These are phyloP conservation scores for Andrena bicolor DNA, from an alignment of 2,888 invertebrate genomes.

Conservation along the genomic window DNA sequence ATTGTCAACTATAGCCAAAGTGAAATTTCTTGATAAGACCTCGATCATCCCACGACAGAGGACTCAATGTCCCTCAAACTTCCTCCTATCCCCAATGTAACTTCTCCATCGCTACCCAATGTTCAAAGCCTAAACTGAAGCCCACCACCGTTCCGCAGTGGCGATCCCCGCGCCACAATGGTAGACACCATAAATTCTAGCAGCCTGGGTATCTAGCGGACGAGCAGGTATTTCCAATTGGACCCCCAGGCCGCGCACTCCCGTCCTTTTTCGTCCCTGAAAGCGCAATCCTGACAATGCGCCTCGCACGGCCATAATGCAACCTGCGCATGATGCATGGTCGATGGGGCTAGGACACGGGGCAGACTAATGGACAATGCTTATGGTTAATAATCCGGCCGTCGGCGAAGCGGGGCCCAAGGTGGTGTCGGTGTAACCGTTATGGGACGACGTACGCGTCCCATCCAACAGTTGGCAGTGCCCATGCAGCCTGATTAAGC, in stretches of 20 bases:
- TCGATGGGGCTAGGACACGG: constrained; percentile 49
- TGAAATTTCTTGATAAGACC: too few species aligned
- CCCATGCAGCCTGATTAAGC: constrained; percentile 35
- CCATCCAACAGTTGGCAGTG: constrained; percentile 27
- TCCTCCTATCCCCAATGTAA: too few species aligned
- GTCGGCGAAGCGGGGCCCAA: constrained; percentile 49
- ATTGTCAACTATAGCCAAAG: too few species aligned
- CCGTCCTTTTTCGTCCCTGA: constrained; percentile 51
- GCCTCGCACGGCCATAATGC: constrained; percentile 51
- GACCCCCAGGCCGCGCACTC: constrained; percentile 33
- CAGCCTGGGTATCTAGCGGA: constrained; percentile 17
- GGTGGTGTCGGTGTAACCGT: constrained; percentile 38
- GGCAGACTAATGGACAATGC: constrained; percentile 65
- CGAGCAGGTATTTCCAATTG: constrained; percentile 29
- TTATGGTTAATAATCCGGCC: constrained; percentile 66
- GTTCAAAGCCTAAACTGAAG: too few species aligned
- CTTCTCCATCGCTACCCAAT: too few species aligned
- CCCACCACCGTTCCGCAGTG: neutral
- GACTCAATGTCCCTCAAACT: too few species aligned
- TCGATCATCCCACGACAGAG: too few species aligned
- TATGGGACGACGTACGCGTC: constrained; percentile 44
- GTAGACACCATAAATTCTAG: constrained; percentile 30
- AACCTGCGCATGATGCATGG: constrained; percentile 57
- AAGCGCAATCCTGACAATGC: constrained; percentile 58
- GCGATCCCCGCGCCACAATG: constrained; percentile 6